A percentile compares a stretch with the other conserved stretches of the same genome.
These are phyloP conservation scores for Dicycla oo DNA, from an alignment of 2,888 invertebrate species.

Conservation along the genomic window DNA sequence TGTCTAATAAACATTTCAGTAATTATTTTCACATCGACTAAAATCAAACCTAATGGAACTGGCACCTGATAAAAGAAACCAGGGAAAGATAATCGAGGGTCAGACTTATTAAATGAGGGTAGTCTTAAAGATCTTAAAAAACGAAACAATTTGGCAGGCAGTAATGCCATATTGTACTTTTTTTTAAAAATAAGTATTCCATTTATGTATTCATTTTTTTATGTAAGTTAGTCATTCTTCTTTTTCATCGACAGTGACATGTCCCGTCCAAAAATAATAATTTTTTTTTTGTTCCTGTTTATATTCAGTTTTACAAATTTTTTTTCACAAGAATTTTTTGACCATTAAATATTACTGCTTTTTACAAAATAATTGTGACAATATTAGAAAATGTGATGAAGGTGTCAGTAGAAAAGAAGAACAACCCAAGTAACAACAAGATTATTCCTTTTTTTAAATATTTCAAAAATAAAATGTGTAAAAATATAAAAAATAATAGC, in stretches of 20 bases:
- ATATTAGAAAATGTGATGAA: too few species aligned
- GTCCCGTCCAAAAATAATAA: too few species aligned
- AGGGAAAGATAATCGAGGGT: neutral
- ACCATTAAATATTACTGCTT: too few species aligned
- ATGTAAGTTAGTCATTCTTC: too few species aligned
- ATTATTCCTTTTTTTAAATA: neutral
- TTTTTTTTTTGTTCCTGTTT: too few species aligned
- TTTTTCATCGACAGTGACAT: too few species aligned
- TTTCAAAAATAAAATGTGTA: neutral
- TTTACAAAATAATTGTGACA: too few species aligned
- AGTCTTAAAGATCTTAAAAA: neutral
- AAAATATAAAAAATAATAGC: neutral
- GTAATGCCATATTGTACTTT: neutral
- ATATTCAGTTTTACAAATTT: too few species aligned
- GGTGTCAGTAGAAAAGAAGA: too few species aligned
- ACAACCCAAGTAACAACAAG: too few species aligned
- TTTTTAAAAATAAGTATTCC: neutral
- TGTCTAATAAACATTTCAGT: conserved; percentile 28
- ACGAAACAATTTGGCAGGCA: neutral
- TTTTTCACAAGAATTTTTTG: too few species aligned
- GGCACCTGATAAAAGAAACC: conserved; percentile 30
- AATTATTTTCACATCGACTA: conserved; percentile 15
- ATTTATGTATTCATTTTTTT: neutral
- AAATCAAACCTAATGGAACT: conserved; percentile 18
- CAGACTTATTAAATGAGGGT: conserved; percentile 16